Percentiles rank a stretch among this genome's conserved stretches.
Conservation (phyloP, 2,113 vertebrate genomes). For the Gallinago jamesoni region DNA sequence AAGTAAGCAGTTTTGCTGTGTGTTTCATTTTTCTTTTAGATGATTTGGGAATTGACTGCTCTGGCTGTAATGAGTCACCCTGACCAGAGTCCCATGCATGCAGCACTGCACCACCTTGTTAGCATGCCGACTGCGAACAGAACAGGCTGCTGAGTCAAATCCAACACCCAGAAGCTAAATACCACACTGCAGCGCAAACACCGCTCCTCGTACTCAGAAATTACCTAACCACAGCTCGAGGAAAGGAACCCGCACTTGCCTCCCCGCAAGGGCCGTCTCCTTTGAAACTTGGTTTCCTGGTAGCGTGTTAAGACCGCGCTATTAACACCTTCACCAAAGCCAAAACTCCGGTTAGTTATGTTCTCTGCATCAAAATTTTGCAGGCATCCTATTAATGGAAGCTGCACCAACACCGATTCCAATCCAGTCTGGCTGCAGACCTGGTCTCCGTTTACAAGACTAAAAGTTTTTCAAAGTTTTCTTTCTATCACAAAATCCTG, state of each 20-base stretch:
- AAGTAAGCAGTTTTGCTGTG: not conserved
- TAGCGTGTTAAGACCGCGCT: not conserved
- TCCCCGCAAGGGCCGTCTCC: not conserved
- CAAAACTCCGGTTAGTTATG: not conserved
- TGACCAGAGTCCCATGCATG: not conserved
- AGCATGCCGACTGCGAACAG: not conserved
- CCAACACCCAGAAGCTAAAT: not conserved
- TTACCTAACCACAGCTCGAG: not conserved
- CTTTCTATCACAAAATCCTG: not conserved
- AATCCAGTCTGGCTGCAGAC: not conserved
- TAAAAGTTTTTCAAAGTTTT: not conserved
- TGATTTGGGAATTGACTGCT: not conserved
- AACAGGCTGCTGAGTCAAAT: slow-evolving; percentile 36
- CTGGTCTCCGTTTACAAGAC: not conserved
- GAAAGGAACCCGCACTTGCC: not conserved
- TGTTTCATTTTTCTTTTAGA: not conserved
- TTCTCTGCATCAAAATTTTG: not conserved
- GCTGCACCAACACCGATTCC: not conserved
- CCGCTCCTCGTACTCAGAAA: not conserved
- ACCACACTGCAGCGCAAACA: not conserved
- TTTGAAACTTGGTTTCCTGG: not conserved
- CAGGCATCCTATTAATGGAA: not conserved
- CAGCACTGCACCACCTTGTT: slow-evolving; percentile 1
- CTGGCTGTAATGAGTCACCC: not conserved
- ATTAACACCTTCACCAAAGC: not conserved